These are phyloP conservation scores for Datnioides undecimradiatus DNA, from an alignment of 2,113 vertebrate species.

Conservation along the genomic window DNA sequence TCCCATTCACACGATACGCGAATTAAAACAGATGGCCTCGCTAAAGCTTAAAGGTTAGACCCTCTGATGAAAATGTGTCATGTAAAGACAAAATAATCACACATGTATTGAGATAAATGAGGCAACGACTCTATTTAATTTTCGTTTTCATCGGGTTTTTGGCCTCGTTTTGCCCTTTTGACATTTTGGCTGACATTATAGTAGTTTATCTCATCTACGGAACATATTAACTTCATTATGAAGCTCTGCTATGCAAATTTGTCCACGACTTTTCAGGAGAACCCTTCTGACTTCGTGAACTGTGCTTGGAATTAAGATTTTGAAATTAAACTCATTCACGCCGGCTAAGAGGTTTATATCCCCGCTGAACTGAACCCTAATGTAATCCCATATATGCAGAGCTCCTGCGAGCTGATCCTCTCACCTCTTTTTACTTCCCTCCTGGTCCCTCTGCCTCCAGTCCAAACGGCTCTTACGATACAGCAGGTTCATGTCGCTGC, in stretches of 20 bases:
- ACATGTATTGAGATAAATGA: conserved; percentile 4
- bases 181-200: conserved; percentile 25
- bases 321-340: conserved; percentile 55
- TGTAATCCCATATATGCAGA: conserved; percentile 56
- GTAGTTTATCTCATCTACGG: conserved; percentile 43
- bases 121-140: conserved; percentile 13
- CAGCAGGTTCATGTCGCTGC: conserved; percentile 88
- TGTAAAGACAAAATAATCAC: conserved; percentile 6
- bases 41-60: background rate
- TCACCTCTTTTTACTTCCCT: conserved; percentile 86
- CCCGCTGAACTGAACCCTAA: conserved; percentile 47
- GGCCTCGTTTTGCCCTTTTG: background rate
- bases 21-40: background rate
- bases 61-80: background rate
- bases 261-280: conserved; percentile 13
- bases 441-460: conserved; percentile 86
- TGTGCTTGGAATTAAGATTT: conserved; percentile 60
- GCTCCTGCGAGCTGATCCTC: conserved; percentile 39
- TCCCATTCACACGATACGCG: background rate
- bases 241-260: conserved; percentile 52
- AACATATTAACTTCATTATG: conserved; percentile 50
- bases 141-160: conserved; percentile 17
- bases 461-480: conserved; percentile 88
- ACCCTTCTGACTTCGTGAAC: conserved; percentile 47
- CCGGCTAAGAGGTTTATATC: conserved; percentile 62